These are phyloP conservation scores for Loripinus fragilis DNA, from an alignment of 2,888 invertebrate genomes.

Conservation along the genomic window DNA sequence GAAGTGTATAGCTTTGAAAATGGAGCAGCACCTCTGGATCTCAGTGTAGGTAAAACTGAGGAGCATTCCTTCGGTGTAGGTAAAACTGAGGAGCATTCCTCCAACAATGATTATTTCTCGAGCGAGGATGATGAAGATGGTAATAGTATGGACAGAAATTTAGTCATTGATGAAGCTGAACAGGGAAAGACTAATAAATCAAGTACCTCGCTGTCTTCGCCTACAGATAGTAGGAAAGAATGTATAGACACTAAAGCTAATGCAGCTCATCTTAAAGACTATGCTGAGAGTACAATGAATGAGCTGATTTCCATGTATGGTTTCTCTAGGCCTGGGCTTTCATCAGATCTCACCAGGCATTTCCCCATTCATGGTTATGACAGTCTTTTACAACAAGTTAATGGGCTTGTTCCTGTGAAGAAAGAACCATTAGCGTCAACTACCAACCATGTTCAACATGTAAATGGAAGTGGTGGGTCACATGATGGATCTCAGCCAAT, in stretches of 20 bases:
- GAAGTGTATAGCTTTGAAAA: neutral
- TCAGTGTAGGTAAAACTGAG: slow-evolving; percentile 38
- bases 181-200: slow-evolving; percentile 10
- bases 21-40: slow-evolving; percentile 52
- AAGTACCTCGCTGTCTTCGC: neutral
- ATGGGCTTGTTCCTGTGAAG: slow-evolving; percentile 5
- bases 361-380: slow-evolving; percentile 89
- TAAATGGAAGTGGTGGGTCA: slow-evolving; percentile 47
- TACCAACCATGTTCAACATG: slow-evolving; percentile 23
- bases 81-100: slow-evolving; percentile 35
- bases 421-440: neutral
- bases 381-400: slow-evolving; percentile 81
- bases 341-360: slow-evolving; percentile 85
- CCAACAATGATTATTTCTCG: slow-evolving; percentile 30
- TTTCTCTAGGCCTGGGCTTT: slow-evolving; percentile 87
- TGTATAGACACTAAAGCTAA: slow-evolving; percentile 47
- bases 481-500: slow-evolving; percentile 44
- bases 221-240: slow-evolving; percentile 16
- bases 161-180: slow-evolving; percentile 40
- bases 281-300: slow-evolving; percentile 91
- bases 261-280: slow-evolving; percentile 86
- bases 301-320: slow-evolving; percentile 91
- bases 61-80: slow-evolving; percentile 33
- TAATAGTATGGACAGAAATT: slow-evolving; percentile 16
- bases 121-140: slow-evolving; percentile 48